phyloP scores from a whole-genome alignment of 2,113 vertebrate genomes.

The Marmota monax region DNA sequence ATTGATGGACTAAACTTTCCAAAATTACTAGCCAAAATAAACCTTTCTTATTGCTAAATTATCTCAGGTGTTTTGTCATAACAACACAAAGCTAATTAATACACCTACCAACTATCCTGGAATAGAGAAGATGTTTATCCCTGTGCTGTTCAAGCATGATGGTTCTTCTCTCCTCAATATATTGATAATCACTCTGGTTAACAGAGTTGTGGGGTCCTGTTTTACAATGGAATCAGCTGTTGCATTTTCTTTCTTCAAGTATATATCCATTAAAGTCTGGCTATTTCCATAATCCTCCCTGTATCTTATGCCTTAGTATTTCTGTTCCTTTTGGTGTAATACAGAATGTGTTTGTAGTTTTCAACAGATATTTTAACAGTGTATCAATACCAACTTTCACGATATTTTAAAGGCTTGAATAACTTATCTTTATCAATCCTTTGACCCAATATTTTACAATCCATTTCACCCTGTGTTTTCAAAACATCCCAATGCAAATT shows the following conservation, averaged over 20 bases:
- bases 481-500: neutral
- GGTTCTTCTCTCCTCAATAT: neutral
- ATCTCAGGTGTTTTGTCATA: neutral
- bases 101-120: neutral
- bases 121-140: neutral
- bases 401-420: too few species aligned
- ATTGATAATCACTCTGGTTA: slow-evolving; percentile 15
- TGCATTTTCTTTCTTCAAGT: neutral
- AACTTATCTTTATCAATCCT: too few species aligned
- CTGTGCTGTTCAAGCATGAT: neutral
- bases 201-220: neutral
- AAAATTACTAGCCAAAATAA: neutral
- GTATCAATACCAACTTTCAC: too few species aligned
- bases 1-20: neutral
- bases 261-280: neutral
- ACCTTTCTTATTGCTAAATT: neutral
- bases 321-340: too few species aligned
- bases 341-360: too few species aligned
- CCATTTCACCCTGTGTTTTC: too few species aligned
- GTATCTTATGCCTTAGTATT: too few species aligned
- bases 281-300: too few species aligned
- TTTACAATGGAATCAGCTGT: neutral
- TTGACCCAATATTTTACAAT: too few species aligned
- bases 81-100: neutral
- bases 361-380: too few species aligned